These are phyloP conservation scores for Mellivora capensis DNA, from an alignment of 2,113 vertebrate species.

Conservation along the genomic window DNA sequence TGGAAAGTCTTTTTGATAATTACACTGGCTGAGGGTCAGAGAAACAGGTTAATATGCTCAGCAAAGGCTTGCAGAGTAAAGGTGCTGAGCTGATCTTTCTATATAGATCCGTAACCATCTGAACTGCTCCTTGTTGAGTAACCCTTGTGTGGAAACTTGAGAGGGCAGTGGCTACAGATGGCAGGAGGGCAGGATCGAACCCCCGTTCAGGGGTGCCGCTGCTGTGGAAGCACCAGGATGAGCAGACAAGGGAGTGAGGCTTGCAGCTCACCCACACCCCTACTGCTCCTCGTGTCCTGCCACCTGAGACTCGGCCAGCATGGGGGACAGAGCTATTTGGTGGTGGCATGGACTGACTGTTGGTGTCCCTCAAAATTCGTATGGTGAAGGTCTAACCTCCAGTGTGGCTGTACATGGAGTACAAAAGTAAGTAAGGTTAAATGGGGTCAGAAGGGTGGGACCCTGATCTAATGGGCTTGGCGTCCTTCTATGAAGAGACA, in stretches of 20 bases:
- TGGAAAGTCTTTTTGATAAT: background rate
- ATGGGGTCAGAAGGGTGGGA: background rate
- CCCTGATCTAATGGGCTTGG: background rate
- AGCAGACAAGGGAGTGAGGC: background rate
- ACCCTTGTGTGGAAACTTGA: background rate
- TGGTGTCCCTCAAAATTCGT: background rate
- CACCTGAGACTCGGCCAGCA: background rate
- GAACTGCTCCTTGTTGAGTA: background rate
- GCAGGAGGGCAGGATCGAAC: background rate
- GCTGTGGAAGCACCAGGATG: background rate
- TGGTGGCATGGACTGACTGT: background rate
- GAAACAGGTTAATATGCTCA: background rate
- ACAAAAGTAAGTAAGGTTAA: background rate
- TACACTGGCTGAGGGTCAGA: background rate
- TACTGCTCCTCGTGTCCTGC: accelerated
- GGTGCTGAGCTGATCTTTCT: background rate
- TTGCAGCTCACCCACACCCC: too few species aligned
- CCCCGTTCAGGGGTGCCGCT: background rate
- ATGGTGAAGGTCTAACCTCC: background rate
- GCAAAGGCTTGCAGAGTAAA: background rate
- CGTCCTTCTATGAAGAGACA: background rate
- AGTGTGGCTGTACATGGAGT: background rate
- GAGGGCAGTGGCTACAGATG: background rate
- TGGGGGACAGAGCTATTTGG: background rate
- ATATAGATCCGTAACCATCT: background rate